These are phyloP conservation scores for Colostygia pectinataria DNA, from an alignment of 2,888 invertebrate species.

Conservation along the genomic window DNA sequence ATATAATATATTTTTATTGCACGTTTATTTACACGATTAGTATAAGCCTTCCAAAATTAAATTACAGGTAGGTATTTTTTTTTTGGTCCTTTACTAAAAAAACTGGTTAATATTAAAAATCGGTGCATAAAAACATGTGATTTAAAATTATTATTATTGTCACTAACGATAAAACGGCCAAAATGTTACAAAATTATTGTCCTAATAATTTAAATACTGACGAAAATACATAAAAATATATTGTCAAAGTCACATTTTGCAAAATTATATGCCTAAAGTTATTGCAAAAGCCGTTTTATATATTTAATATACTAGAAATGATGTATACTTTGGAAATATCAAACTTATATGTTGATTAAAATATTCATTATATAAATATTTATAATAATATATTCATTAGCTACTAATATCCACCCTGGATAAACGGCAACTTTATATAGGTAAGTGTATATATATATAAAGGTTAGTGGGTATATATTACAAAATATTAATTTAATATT, in stretches of 20 bases:
- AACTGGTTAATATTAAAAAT: slow-evolving; percentile 28
- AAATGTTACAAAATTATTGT: slow-evolving; percentile 42
- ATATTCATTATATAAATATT: slow-evolving; percentile 11
- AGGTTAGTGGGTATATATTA: slow-evolving; percentile 15
- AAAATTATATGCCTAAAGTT: slow-evolving; percentile 40
- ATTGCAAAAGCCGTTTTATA: slow-evolving; percentile 29
- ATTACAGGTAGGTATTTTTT: slow-evolving; percentile 29
- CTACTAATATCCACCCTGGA: slow-evolving; percentile 51
- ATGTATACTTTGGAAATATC: slow-evolving; percentile 18
- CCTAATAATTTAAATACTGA: slow-evolving; percentile 25
- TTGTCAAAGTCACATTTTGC: slow-evolving; percentile 74
- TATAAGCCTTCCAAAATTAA: slow-evolving; percentile 15
- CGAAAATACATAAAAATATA: slow-evolving; percentile 51
- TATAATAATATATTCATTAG: slow-evolving; percentile 11
- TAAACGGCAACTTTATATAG: slow-evolving; percentile 41
- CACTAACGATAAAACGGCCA: slow-evolving; percentile 18
- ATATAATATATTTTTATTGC: not conserved
- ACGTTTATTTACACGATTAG: slow-evolving; percentile 5
- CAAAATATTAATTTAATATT: slow-evolving; percentile 24
- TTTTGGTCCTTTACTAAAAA: slow-evolving; percentile 55
- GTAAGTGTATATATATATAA: slow-evolving; percentile 16
- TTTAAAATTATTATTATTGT: slow-evolving; percentile 28
- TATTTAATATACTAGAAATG: slow-evolving; percentile 1
- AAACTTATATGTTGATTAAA: not conserved
- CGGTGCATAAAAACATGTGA: slow-evolving; percentile 42